phyloP scores from a whole-genome alignment of 92 coral and sea anemone genomes.

The Parazoanthus darwini region DNA sequence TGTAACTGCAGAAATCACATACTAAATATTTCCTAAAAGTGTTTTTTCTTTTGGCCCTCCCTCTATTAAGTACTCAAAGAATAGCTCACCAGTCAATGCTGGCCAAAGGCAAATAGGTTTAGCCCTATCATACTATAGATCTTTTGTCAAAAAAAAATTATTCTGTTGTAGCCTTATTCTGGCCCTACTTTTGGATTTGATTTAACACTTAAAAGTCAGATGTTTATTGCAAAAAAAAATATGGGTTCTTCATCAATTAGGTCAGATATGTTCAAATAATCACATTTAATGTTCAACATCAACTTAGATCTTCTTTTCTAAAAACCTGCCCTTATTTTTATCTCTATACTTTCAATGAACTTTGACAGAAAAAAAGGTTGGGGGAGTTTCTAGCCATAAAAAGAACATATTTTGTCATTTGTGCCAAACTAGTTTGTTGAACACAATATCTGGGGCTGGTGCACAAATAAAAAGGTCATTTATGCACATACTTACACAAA shows the following conservation, averaged over 20 bases:
- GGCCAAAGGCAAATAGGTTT: no score
- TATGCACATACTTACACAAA: constrained; percentile 84
- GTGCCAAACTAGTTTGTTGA: neutral
- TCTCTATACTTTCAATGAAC: neutral
- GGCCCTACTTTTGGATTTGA: no score
- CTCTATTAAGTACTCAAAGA: no score
- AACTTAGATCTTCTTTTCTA: neutral
- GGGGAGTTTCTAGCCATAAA: neutral
- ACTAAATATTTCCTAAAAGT: neutral
- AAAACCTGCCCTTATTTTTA: neutral
- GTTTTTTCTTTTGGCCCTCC: no score
- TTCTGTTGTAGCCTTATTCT: no score
- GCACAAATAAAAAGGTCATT: neutral
- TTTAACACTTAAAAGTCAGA: no score
- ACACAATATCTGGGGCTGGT: neutral
- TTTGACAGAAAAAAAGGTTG: neutral
- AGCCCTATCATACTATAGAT: no score
- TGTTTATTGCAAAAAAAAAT: no score
- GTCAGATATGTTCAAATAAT: no score
- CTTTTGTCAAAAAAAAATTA: no score
- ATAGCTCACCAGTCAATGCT: no score
- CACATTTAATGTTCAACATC: neutral
- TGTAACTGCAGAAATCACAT: neutral
- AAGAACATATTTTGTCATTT: neutral
- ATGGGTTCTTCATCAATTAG: no score